These are phyloP conservation scores for Amphipoea oculea DNA, from an alignment of 2,888 invertebrate species.

Conservation along the genomic window DNA sequence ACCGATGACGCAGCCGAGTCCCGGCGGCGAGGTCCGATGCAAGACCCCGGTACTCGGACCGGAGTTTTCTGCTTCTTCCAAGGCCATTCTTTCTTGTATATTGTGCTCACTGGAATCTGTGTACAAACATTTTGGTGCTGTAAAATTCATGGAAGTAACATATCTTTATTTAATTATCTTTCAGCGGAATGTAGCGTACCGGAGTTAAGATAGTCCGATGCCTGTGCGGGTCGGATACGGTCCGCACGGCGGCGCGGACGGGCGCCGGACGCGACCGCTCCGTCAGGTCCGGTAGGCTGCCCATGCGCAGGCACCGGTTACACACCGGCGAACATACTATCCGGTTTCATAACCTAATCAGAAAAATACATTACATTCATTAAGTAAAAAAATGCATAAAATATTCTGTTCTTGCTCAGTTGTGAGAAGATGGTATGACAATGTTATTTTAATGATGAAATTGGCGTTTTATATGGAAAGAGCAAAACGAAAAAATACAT, in stretches of 20 bases:
- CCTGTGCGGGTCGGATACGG: slow-evolving; percentile 87
- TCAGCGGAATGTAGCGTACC: slow-evolving; percentile 65
- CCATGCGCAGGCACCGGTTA: slow-evolving; percentile 80
- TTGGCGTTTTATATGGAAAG: too few relatives aligned
- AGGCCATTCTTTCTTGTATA: slow-evolving; percentile 88
- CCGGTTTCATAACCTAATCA: slow-evolving; percentile 56
- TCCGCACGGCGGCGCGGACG: slow-evolving; percentile 81
- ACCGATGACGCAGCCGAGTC: slow-evolving; percentile 94
- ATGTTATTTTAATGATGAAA: too few relatives aligned
- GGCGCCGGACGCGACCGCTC: slow-evolving; percentile 86
- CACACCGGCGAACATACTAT: slow-evolving; percentile 53
- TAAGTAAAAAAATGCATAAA: background rate
- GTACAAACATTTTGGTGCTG: background rate
- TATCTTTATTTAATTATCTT: background rate
- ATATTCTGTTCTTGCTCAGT: background rate
- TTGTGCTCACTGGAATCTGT: slow-evolving; percentile 86
- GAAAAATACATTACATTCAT: background rate
- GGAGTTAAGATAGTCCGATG: slow-evolving; percentile 81
- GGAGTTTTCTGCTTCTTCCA: slow-evolving; percentile 84
- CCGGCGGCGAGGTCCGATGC: slow-evolving; percentile 86
- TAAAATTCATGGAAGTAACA: background rate
- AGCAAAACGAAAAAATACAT: too few relatives aligned
- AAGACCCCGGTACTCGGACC: slow-evolving; percentile 68
- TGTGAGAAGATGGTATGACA: too few relatives aligned
- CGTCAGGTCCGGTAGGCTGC: slow-evolving; percentile 89